These are phyloP conservation scores for Agriopis leucophaearia DNA, from an alignment of 2,888 invertebrate species.

Conservation along the genomic window DNA sequence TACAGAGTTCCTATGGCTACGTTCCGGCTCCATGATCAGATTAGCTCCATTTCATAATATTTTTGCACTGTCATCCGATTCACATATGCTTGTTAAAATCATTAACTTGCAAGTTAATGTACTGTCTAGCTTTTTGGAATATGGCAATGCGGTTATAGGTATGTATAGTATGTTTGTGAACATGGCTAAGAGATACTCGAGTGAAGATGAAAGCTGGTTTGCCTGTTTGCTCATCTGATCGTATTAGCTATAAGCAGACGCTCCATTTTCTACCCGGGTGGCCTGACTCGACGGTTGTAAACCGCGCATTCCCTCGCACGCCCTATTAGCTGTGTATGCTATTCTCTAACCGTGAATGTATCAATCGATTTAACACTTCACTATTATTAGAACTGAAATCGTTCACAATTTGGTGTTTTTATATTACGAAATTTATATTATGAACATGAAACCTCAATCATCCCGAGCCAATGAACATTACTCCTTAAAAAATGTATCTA, in stretches of 20 bases:
- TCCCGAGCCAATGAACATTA: too few relatives aligned
- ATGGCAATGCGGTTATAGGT: conserved; percentile 15
- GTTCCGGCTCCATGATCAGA: too few relatives aligned
- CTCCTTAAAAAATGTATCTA: too few relatives aligned
- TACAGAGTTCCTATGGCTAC: too few relatives aligned
- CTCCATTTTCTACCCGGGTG: conserved; percentile 81
- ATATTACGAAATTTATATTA: background rate
- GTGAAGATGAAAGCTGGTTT: conserved; percentile 84
- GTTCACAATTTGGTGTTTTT: background rate
- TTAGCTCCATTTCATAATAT: too few relatives aligned
- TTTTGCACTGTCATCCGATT: background rate
- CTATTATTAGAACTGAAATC: conserved; percentile 15
- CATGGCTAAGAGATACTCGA: conserved; percentile 71
- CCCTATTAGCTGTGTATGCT: conserved; percentile 74
- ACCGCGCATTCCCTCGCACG: conserved; percentile 73
- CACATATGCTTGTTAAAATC: background rate
- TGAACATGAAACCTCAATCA: too few relatives aligned
- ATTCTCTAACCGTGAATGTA: conserved; percentile 59
- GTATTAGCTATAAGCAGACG: conserved; percentile 82
- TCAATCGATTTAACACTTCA: conserved; percentile 55
- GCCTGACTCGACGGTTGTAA: conserved; percentile 78
- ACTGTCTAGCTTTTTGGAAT: conserved; percentile 15
- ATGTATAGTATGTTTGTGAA: conserved; percentile 51
- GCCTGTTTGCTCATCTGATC: conserved; percentile 84
- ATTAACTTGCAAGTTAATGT: conserved; percentile 9